Evolutionary conservation across 1,140 invertebrate genomes (phyloP).

Genomic region (Schlechtendalia chinensis): DNA sequence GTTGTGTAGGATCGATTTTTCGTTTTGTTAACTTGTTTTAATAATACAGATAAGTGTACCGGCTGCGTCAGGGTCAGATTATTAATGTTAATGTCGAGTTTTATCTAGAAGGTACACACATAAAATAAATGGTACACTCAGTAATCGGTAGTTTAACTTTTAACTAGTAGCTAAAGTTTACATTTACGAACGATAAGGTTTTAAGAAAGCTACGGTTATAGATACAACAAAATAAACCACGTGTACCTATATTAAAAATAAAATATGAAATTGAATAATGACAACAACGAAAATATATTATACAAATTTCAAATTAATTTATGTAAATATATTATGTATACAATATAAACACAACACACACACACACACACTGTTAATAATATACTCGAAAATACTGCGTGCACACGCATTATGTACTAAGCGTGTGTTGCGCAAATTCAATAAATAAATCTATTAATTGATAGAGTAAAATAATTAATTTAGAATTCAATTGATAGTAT

Average conservation of each 20-base stretch:
- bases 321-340: no score
- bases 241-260: no score
- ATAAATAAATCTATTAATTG: not conserved
- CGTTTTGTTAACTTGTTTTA: slow-evolving; percentile 8
- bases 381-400: no score
- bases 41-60: slow-evolving; percentile 1
- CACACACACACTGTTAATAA: no score
- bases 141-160: slow-evolving; percentile 30
- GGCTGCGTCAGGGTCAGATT: not conserved
- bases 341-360: no score
- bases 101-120: not conserved
- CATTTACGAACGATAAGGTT: not conserved
- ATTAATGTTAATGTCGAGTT: slow-evolving; percentile 28
- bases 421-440: not conserved
- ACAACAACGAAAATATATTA: no score
- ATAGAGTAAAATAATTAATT: no score
- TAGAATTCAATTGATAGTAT: no score
- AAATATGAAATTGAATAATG: no score
- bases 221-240: not conserved
- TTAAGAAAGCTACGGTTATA: not conserved
- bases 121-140: slow-evolving; percentile 11
- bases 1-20: no score
- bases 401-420: no score
- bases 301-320: no score
- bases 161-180: slow-evolving; percentile 18